Evolutionary conservation across 2,888 invertebrate species (phyloP), one percentile per base, ranked within the genome.

Genomic region (Hypercompe scribonia): DNA sequence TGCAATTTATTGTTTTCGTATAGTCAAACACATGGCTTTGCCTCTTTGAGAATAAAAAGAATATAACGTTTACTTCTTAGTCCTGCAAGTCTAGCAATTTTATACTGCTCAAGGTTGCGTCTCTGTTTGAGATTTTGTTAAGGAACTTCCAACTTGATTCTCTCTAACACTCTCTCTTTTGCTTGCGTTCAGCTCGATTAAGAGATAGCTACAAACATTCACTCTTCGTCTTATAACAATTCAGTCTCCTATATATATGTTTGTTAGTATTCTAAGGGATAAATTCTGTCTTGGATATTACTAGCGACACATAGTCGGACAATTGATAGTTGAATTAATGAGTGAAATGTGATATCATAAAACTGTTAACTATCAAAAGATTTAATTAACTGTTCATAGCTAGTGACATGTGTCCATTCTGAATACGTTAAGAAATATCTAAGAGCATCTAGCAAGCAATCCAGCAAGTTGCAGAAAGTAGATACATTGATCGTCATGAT

Each of bases 1-100:
- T 76, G 84, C 86, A 83, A 87, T 90, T 89, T 86, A 89, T 89
- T 87, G 85, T 81, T 75, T 81, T 74, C 61, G 54, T 71, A 67
- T 42, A 36, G 34, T 71, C 1, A 70, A 34, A n/a, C 63, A 70
- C 61, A 42, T 66, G 74, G 72, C 21, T 36, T 34, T 73, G 70
- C 70, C 77, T 75, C 71, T 54, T 24, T 68, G 58, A 15, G 24
- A 67, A 50, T 33, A 18, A 21, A 11, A 21, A 28, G 11, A 7
- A 65, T 39, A n/a, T n/a, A 2, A 31, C 21, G 5, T n/a, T 24
- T 24, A 18, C 10, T 1, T 50, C 5, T 50, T 15, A 1, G 33
- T 2, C 21, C 21, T 21, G 8, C 1, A 34, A 33, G 5, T 8
- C 33, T 7, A 33, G 2, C 18, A 7, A 8, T 31, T 33, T 33